These are phyloP conservation scores for Passer domesticus DNA, from an alignment of 2,113 vertebrate species.

Conservation along the genomic window DNA sequence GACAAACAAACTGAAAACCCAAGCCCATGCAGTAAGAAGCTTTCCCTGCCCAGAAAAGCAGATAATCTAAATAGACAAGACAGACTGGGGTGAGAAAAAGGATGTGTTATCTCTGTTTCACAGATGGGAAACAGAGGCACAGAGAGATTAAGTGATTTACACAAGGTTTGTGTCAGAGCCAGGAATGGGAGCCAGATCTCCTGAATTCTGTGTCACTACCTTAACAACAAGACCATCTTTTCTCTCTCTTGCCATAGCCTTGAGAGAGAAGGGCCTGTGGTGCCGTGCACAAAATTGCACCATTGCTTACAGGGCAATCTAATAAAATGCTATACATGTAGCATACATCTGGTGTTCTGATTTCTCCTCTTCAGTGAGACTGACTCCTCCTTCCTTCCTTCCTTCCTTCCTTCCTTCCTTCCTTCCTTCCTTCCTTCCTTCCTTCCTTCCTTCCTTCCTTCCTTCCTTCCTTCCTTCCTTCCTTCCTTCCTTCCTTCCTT, in stretches of 20 bases:
- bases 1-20: constrained; percentile 46
- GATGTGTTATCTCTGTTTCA: constrained; percentile 68
- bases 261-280: background rate
- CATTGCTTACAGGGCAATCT: background rate
- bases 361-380: background rate
- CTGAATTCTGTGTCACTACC: constrained; percentile 50
- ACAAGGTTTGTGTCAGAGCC: constrained; percentile 65
- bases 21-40: constrained; percentile 45
- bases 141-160: constrained; percentile 68
- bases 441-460: background rate
- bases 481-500: background rate
- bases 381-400: background rate
- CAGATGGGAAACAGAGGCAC: constrained; percentile 69
- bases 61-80: constrained; percentile 68
- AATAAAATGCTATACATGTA: background rate
- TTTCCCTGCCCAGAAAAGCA: constrained; percentile 58
- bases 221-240: constrained; percentile 39
- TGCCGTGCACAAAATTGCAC: background rate
- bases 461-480: background rate
- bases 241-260: background rate
- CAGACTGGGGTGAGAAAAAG: constrained; percentile 64
- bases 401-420: background rate
- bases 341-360: background rate
- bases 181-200: constrained; percentile 60
- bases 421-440: background rate